Percentiles rank a stretch among this genome's conserved stretches.
These are phyloP conservation scores for Caenorhabditis virilis DNA, from an alignment of 2,888 invertebrate genomes.

Conservation along the genomic window DNA sequence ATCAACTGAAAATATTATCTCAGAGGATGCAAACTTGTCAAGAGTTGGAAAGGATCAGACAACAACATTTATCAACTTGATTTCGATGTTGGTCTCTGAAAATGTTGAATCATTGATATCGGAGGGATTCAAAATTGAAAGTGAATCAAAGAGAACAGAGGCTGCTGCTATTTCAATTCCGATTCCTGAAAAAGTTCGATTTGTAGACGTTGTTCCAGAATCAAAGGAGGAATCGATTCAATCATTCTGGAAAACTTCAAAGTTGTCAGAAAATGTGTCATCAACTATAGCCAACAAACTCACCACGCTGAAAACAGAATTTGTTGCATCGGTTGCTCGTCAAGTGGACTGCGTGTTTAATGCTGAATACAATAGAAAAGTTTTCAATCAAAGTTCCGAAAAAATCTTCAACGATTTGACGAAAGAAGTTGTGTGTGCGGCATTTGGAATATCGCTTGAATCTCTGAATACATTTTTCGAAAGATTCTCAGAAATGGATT, in stretches of 20 bases:
- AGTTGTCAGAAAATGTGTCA: background rate
- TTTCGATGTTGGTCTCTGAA: slow-evolving; percentile 16
- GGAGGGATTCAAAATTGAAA: slow-evolving; percentile 8
- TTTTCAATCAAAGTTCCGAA: slow-evolving; percentile 32
- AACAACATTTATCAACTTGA: slow-evolving; percentile 8
- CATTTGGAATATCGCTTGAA: slow-evolving; percentile 10
- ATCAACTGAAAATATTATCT: slow-evolving; percentile 4
- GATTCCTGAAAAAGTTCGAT: slow-evolving; percentile 10
- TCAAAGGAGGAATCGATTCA: slow-evolving; percentile 13
- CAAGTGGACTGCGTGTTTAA: slow-evolving; percentile 17
- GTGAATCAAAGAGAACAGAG: slow-evolving; percentile 9
- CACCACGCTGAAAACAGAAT: slow-evolving; percentile 12
- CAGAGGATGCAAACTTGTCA: background rate
- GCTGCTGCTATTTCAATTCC: slow-evolving; percentile 6
- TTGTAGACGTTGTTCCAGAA: slow-evolving; percentile 15
- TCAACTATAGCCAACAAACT: background rate
- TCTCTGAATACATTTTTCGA: slow-evolving; percentile 11
- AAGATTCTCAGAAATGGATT: slow-evolving; percentile 13
- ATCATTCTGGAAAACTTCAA: slow-evolving; percentile 19
- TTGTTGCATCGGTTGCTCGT: slow-evolving; percentile 19
- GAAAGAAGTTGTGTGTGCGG: slow-evolving; percentile 16
- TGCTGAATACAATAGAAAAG: slow-evolving; percentile 20
- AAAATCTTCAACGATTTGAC: slow-evolving; percentile 9
- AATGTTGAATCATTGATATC: slow-evolving; percentile 19
- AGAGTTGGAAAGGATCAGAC: background rate